Evolutionary conservation across 1,140 invertebrate species (phyloP).

Genomic region (Zaprionus ornatus): DNA sequence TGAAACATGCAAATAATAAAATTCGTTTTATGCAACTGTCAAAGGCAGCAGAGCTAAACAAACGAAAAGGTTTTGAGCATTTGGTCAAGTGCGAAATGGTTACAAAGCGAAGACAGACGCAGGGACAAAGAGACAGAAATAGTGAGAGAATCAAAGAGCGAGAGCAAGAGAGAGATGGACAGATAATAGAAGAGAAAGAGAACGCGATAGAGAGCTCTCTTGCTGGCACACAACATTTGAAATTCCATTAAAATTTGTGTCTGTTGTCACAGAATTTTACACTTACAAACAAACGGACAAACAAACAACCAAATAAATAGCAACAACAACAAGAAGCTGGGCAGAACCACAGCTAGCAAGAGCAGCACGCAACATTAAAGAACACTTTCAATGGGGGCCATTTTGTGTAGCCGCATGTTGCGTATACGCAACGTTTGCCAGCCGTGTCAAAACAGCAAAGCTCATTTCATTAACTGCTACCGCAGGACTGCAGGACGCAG

Average conservation of each 20-base stretch:
- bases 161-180: not conserved
- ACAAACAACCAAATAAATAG: not conserved
- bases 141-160: not conserved
- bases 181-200: not conserved
- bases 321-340: not conserved
- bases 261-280: constrained; percentile 57
- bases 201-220: not conserved
- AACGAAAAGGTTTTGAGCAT: constrained; percentile 38
- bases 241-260: constrained; percentile 79
- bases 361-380: constrained; percentile 36
- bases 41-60: constrained; percentile 47
- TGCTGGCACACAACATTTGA: constrained; percentile 56
- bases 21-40: constrained; percentile 51
- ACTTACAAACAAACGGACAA: constrained; percentile 31
- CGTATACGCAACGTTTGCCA: constrained; percentile 46
- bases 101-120: constrained; percentile 17
- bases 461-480: constrained; percentile 77
- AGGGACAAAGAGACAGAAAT: not conserved
- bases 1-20: constrained; percentile 50
- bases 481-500: constrained; percentile 34
- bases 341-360: constrained; percentile 1
- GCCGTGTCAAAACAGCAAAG: constrained; percentile 59
- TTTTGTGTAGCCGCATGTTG: constrained; percentile 46
- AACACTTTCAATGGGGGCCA: constrained; percentile 49
- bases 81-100: constrained; percentile 66